Percentiles rank a stretch among this genome's conserved stretches.
phyloP scores from a whole-genome alignment of 2,888 invertebrate species.

The Leucoptera coffeella region DNA sequence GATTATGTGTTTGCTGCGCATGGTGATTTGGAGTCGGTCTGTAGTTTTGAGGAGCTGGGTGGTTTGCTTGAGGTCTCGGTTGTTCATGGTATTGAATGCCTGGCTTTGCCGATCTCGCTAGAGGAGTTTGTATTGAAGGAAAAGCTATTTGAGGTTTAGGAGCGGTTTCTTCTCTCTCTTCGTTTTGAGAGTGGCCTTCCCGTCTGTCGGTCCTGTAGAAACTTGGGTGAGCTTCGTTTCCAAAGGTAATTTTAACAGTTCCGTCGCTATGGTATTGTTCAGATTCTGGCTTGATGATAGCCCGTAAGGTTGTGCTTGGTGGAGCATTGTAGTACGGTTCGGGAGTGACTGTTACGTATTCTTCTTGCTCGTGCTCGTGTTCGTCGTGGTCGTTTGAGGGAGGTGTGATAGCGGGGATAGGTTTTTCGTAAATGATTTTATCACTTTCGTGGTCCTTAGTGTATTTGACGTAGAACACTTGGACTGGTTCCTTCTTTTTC shows the following conservation, averaged over 20 bases:
- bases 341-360: constrained; percentile 50
- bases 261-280: constrained; percentile 76
- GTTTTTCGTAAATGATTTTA: constrained; percentile 72
- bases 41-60: constrained; percentile 15
- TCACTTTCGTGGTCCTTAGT: constrained; percentile 73
- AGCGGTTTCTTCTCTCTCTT: constrained; percentile 57
- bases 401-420: constrained; percentile 72
- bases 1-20: constrained; percentile 3
- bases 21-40: constrained; percentile 11
- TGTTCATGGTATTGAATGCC: constrained; percentile 13
- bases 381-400: constrained; percentile 60
- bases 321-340: constrained; percentile 46
- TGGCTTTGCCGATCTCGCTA: constrained; percentile 22
- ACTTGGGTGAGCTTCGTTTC: constrained; percentile 47
- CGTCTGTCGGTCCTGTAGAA: constrained; percentile 31
- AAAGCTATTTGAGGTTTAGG: constrained; percentile 57
- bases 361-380: constrained; percentile 44
- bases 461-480: constrained; percentile 87
- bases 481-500: constrained; percentile 73
- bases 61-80: constrained; percentile 13
- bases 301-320: constrained; percentile 72
- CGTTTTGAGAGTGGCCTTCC: constrained; percentile 20
- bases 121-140: constrained; percentile 20
- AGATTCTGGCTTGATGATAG: constrained; percentile 82
- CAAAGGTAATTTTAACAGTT: constrained; percentile 78